These are phyloP conservation scores for Nesidiocoris tenuis DNA, from an alignment of 2,888 invertebrate species.

Conservation along the genomic window DNA sequence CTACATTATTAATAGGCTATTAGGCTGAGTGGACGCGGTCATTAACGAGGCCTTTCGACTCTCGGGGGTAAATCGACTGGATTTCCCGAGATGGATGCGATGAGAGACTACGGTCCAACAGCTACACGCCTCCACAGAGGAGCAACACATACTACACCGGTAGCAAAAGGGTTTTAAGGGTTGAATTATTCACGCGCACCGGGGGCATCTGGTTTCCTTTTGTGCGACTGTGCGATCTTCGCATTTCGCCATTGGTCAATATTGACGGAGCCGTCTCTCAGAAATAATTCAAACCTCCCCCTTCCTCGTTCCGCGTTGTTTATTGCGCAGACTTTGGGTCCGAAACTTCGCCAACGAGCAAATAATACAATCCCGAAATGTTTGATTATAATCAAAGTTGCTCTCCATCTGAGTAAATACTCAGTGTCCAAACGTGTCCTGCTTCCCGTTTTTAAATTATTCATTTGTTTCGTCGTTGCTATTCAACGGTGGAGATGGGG, in stretches of 20 bases:
- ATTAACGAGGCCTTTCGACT: slow-evolving; percentile 33
- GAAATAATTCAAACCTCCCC: slow-evolving; percentile 27
- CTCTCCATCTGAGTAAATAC: slow-evolving; percentile 19
- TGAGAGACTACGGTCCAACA: neutral
- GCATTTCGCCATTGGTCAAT: slow-evolving; percentile 18
- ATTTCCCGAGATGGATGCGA: slow-evolving; percentile 10
- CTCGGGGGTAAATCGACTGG: slow-evolving; percentile 15
- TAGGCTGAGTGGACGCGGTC: slow-evolving; percentile 44
- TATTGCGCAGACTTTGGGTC: neutral
- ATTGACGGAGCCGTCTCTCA: neutral
- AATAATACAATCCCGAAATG: neutral
- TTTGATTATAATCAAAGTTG: slow-evolving; percentile 33
- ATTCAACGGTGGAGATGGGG: no score
- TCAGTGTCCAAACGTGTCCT: neutral
- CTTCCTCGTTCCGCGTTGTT: neutral
- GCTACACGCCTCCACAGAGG: neutral
- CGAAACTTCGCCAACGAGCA: neutral
- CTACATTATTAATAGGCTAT: slow-evolving; percentile 45
- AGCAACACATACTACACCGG: neutral
- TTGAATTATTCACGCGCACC: slow-evolving; percentile 27
- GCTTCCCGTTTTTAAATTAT: neutral
- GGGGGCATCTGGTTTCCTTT: slow-evolving; percentile 31
- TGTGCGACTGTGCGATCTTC: neutral
- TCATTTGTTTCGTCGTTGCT: neutral
- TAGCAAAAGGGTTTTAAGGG: neutral